Evolutionary conservation across 2,888 invertebrate species (phyloP), one percentile per base, ranked within the genome.

Genomic region (Cyrtodaria siliqua): DNA sequence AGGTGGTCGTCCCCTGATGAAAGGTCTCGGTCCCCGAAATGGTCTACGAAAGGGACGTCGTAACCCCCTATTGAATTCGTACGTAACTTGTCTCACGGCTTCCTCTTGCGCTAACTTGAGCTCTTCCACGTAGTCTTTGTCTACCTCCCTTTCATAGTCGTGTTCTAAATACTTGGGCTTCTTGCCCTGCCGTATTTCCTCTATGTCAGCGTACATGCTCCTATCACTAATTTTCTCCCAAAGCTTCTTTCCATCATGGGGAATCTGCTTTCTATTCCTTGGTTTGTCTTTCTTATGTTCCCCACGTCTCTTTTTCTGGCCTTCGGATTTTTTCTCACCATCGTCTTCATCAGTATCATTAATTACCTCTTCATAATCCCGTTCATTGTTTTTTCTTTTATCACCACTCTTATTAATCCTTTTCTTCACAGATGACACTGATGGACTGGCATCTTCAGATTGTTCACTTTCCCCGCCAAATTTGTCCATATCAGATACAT

Each of bases 161-260:
- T 18, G 18, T 23, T 70, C 57, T 24, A 50, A 38, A 61, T 27
- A 49, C 27, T 52, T 47, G 9, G 42, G 23, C 33, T 47, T 71
- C 42, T 50, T 49, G 26, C 55, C 49, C 53, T 55, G 53, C 66
- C 57, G 74, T 27, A 77, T 60, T 55, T 77, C 77, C 40, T 77
- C 77, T 42, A 77, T 72, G 55, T 77, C 77, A 33, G 77, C 77
- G 68, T 77, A 77, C 77, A 77, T 77, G 40, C 77, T 77, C 63
- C 69, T 77, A 12, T 66, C 53, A 64, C 68, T 77, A 1, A 66
- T 55, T 59, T 64, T 79, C 64, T 74, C 77, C 26, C 67, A 42
- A 55, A 68, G 60, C 4, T 60, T 60, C 67, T 71, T 77, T 16
- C 77, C 71, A 59, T 70, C 70, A 18, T 62, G 40, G 44, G 59